Evolutionary conservation across 2,113 vertebrate genomes (phyloP).

Genomic region (Hypanus sabinus): DNA sequence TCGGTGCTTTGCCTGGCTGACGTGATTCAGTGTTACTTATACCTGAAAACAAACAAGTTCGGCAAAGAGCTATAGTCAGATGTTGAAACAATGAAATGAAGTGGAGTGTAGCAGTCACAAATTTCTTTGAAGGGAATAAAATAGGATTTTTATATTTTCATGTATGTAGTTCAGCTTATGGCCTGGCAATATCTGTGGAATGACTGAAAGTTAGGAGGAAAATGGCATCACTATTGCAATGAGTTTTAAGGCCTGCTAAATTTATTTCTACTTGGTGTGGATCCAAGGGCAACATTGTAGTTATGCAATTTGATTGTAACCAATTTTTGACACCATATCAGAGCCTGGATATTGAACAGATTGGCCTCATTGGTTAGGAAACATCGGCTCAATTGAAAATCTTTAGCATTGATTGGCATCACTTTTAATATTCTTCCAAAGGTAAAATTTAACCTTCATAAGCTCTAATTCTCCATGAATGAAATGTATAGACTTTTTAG

Average conservation of each 20-base stretch:
- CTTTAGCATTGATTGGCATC: neutral
- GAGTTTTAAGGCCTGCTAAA: neutral
- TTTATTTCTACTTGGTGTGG: neutral
- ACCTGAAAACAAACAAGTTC: constrained; percentile 46
- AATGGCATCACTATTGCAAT: neutral
- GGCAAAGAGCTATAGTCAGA: neutral
- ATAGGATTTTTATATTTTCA: too few species aligned
- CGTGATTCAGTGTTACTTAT: constrained; percentile 94
- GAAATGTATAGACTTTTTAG: neutral
- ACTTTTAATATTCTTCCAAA: neutral
- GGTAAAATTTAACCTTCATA: neutral
- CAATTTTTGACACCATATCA: neutral
- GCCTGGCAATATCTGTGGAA: neutral
- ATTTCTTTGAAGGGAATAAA: neutral
- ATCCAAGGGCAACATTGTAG: neutral
- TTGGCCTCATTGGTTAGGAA: neutral
- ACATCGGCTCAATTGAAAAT: neutral
- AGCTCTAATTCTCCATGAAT: neutral
- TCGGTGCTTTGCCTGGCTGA: constrained; percentile 93
- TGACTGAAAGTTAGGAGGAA: neutral
- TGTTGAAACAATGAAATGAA: neutral
- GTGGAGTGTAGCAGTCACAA: neutral
- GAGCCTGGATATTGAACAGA: neutral
- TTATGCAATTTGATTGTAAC: neutral
- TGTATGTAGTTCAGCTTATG: neutral